Percentiles rank a stretch among this genome's conserved stretches.
Conservation (phyloP, 2,797 vertebrate genomes). For the Allobates femoralis region DNA sequence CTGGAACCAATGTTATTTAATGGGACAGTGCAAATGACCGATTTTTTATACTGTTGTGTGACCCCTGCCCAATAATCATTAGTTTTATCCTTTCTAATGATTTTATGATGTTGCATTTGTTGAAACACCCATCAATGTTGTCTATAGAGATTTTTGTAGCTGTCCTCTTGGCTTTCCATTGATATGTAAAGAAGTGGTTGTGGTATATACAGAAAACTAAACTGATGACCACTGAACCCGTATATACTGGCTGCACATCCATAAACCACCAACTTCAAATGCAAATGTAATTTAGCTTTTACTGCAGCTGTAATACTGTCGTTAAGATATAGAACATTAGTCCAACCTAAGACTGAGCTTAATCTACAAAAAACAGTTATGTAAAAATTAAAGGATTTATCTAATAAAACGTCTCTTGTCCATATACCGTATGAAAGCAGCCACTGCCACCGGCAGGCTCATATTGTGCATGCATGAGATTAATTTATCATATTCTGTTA, state of each 20-base stretch:
- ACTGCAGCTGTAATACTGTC: not conserved
- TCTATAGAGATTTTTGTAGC: not conserved
- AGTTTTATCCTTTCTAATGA: too few species aligned
- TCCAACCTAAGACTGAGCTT: not conserved
- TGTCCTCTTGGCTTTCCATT: not conserved
- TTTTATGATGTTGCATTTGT: too few species aligned
- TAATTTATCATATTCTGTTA: too few species aligned
- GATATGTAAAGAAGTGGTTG: not conserved
- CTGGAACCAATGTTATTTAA: too few species aligned
- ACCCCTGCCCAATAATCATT: too few species aligned
- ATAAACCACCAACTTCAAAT: conserved; percentile 8
- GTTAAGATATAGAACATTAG: too few species aligned
- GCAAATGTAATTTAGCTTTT: not conserved
- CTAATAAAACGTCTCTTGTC: too few species aligned
- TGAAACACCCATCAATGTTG: not conserved
- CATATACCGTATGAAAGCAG: too few species aligned
- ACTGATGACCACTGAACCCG: not conserved
- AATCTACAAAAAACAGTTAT: not conserved
- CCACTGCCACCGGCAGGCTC: too few species aligned
- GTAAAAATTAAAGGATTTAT: not conserved
- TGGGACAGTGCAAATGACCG: too few species aligned
- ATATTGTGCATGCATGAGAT: too few species aligned
- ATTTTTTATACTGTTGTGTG: too few species aligned
- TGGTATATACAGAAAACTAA: not conserved
- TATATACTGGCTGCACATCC: not conserved